phyloP scores from a whole-genome alignment of 2,888 invertebrate genomes.

The Iphiclides podalirius region DNA sequence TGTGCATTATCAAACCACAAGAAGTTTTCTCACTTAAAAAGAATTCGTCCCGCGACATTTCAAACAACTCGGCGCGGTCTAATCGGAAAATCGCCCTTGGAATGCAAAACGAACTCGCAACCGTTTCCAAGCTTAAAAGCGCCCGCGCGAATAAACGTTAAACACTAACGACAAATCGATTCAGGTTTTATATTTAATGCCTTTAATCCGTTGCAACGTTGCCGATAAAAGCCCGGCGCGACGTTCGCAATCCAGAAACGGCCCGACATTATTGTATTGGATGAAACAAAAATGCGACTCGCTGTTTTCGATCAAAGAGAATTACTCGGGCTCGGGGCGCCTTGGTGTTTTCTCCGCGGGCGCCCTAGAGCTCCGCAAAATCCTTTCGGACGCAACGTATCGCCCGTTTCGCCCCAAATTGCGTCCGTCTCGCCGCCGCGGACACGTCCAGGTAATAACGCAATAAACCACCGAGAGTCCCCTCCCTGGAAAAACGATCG shows the following conservation, averaged over 20 bases:
- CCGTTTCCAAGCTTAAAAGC: background rate
- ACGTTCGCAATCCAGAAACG: conserved; percentile 40
- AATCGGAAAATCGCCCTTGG: background rate
- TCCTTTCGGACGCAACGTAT: conserved; percentile 74
- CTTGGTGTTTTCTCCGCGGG: conserved; percentile 58
- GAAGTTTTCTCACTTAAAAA: too few species aligned
- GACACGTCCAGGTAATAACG: conserved; percentile 80
- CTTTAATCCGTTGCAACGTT: conserved; percentile 16
- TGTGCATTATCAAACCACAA: too few species aligned
- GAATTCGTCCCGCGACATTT: background rate
- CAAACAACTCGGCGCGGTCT: conserved; percentile 2
- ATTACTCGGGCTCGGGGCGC: conserved; percentile 60
- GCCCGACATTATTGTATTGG: conserved; percentile 62
- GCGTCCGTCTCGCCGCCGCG: conserved; percentile 73
- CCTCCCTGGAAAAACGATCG: conserved; percentile 77
- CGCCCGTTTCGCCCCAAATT: conserved; percentile 74
- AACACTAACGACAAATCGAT: background rate
- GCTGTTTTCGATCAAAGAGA: conserved; percentile 74
- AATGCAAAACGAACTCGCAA: background rate
- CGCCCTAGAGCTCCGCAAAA: conserved; percentile 65
- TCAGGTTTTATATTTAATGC: conserved; percentile 6
- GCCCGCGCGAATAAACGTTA: conserved; percentile 1
- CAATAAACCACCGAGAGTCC: conserved; percentile 79
- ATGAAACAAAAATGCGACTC: conserved; percentile 65
- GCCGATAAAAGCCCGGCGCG: conserved; percentile 15